These are phyloP conservation scores for Stratiolaelaps scimitus DNA, from an alignment of 1,140 invertebrate species.

Conservation along the genomic window DNA sequence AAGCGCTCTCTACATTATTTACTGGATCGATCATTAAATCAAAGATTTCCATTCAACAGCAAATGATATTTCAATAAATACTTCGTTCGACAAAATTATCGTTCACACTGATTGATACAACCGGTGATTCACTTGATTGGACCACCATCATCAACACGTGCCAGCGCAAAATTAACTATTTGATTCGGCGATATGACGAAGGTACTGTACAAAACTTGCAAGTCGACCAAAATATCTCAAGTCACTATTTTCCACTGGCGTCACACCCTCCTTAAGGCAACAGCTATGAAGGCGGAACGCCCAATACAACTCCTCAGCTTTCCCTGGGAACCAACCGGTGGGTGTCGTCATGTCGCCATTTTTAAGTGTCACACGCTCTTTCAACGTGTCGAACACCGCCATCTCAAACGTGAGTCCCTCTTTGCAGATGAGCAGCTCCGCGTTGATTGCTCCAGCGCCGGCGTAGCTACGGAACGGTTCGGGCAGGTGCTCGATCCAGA, in stretches of 20 bases:
- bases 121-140: too few species aligned
- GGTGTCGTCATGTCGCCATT: background rate
- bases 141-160: too few species aligned
- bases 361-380: background rate
- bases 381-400: background rate
- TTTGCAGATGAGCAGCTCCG: background rate
- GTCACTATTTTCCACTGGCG: background rate
- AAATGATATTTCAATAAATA: too few species aligned
- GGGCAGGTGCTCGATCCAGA: background rate
- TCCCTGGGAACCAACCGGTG: background rate
- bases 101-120: too few species aligned
- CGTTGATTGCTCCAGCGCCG: background rate
- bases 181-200: background rate
- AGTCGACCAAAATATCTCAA: slow-evolving; percentile 1
- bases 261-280: background rate
- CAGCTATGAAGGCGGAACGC: slow-evolving; percentile 2
- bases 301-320: slow-evolving; percentile 7
- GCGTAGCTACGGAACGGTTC: slow-evolving; percentile 4
- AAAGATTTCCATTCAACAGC: too few species aligned
- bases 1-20: too few species aligned
- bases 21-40: too few species aligned
- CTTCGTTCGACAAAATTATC: too few species aligned
- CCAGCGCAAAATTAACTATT: too few species aligned
- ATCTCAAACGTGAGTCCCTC: background rate
- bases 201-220: background rate